A percentile compares a stretch with the other conserved stretches of the same genome.
These are phyloP conservation scores for Corythaixoides concolor DNA, from an alignment of 2,113 vertebrate species.

Conservation along the genomic window DNA sequence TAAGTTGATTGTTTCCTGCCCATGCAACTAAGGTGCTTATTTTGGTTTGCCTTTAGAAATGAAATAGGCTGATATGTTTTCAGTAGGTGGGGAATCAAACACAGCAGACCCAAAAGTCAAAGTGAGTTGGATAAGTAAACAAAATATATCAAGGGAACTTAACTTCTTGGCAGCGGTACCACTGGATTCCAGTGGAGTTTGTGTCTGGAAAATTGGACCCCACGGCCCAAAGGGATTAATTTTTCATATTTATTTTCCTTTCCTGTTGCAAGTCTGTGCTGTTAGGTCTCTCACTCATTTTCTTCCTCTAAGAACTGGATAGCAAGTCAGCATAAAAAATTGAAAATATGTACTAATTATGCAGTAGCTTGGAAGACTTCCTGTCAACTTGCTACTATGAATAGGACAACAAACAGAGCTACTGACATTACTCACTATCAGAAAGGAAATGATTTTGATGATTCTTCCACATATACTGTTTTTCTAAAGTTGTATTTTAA, in stretches of 20 bases:
- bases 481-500: background rate
- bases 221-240: constrained; percentile 34
- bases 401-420: background rate
- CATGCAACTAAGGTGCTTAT: background rate
- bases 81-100: background rate
- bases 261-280: background rate
- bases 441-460: background rate
- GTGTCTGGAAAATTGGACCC: constrained; percentile 33
- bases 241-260: constrained; percentile 61
- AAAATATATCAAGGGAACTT: constrained; percentile 23
- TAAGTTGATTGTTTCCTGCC: background rate
- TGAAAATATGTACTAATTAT: constrained; percentile 1
- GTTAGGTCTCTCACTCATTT: constrained; percentile 1
- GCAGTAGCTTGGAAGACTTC: constrained; percentile 13
- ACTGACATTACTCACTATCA: background rate
- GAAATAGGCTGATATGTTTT: background rate
- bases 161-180: constrained; percentile 21
- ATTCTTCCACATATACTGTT: background rate
- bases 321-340: background rate
- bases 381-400: background rate
- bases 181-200: constrained; percentile 34
- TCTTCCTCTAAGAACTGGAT: background rate
- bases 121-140: constrained; percentile 15
- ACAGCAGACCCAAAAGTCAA: background rate
- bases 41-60: constrained; percentile 8